Conservation (phyloP, 2,797 vertebrate species). For the Propithecus perrieri region DNA sequence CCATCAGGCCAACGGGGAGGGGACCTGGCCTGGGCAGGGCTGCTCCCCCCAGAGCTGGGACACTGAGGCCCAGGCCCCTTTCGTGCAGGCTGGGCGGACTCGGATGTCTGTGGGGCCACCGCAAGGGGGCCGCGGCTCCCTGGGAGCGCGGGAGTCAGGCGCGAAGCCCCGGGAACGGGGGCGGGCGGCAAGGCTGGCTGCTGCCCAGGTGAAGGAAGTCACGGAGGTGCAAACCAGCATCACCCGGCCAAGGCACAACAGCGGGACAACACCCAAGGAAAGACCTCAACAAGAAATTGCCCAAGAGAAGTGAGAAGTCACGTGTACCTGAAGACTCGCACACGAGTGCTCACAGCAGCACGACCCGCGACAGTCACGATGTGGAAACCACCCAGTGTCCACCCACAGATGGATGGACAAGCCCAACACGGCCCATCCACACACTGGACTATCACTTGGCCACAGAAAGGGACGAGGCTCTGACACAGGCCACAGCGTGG, state of each 20-base stretch:
- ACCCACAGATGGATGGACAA: not conserved
- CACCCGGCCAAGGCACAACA: not conserved
- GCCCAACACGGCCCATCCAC: not conserved
- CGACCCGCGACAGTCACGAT: not conserved
- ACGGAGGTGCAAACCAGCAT: rapidly evolving
- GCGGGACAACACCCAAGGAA: not conserved
- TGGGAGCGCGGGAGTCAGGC: not conserved
- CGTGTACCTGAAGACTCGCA: not conserved
- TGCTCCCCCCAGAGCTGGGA: not conserved
- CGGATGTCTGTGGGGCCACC: not conserved
- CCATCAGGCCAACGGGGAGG: not conserved
- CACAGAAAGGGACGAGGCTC: not conserved
- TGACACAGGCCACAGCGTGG: not conserved
- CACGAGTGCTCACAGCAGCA: not conserved
- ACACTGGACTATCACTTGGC: not conserved
- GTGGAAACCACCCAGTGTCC: too few relatives aligned
- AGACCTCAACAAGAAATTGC: not conserved
- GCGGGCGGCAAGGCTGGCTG: not conserved
- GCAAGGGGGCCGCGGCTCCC: not conserved
- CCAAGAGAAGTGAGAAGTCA: not conserved
- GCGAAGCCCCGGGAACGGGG: not conserved
- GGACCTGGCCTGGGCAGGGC: not conserved
- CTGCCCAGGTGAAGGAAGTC: not conserved
- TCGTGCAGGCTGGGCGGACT: not conserved
- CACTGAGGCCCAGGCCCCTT: not conserved